A percentile compares a stretch with the other conserved stretches of the same genome.
phyloP scores from a whole-genome alignment of 2,113 vertebrate genomes.

The Fregata magnificens region DNA sequence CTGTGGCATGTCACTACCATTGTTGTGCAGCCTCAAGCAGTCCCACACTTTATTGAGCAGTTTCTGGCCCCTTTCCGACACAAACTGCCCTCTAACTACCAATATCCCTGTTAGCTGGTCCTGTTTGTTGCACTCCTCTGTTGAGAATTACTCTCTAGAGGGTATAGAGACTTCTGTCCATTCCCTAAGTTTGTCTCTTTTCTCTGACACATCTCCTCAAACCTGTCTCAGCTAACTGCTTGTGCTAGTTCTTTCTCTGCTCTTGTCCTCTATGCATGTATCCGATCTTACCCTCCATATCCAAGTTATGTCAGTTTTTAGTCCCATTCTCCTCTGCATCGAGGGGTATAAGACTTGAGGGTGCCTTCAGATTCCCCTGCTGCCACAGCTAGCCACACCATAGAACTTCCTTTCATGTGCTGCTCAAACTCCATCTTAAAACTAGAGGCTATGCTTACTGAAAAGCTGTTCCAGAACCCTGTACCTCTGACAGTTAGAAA shows the following conservation, averaged over 20 bases:
- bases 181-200: background rate
- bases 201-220: background rate
- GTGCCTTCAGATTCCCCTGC: background rate
- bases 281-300: background rate
- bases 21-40: background rate
- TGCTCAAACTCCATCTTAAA: background rate
- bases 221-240: background rate
- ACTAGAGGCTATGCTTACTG: background rate
- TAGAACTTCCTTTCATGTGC: background rate
- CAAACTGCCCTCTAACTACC: background rate
- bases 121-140: background rate
- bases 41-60: background rate
- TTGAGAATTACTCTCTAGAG: background rate
- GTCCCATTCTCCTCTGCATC: background rate
- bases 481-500: background rate
- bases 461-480: background rate
- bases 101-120: background rate
- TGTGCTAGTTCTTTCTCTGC: background rate
- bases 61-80: background rate
- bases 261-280: background rate
- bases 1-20: background rate
- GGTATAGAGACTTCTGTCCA: background rate
- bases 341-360: background rate
- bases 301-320: background rate
- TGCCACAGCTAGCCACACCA: background rate